Conservation (phyloP, 2,797 vertebrate species). For the Cossypha heuglini region DNA sequence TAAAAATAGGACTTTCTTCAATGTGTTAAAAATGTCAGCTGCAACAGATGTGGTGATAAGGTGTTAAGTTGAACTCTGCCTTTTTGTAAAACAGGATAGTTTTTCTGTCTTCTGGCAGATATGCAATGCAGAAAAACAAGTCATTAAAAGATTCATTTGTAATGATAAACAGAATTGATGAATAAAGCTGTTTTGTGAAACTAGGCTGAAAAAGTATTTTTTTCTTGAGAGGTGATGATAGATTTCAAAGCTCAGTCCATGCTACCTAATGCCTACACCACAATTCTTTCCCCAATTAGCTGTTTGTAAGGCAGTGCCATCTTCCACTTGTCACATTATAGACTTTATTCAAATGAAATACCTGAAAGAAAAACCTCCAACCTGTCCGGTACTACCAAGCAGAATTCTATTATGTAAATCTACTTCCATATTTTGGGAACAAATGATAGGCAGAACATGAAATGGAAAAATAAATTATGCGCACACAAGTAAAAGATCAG, state of each 20-base stretch:
- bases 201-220: not conserved
- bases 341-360: constrained; percentile 54
- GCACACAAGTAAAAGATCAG: constrained; percentile 27
- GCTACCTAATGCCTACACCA: not conserved
- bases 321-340: constrained; percentile 37
- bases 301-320: not conserved
- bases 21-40: not conserved
- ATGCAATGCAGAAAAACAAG: constrained; percentile 11
- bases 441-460: constrained; percentile 46
- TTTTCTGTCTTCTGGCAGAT: constrained; percentile 5
- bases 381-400: not conserved
- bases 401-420: constrained; percentile 55
- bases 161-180: constrained; percentile 19
- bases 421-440: constrained; percentile 52
- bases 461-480: constrained; percentile 48
- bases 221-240: not conserved
- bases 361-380: constrained; percentile 37
- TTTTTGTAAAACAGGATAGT: not conserved
- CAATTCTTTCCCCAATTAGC: constrained; percentile 19
- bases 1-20: not conserved
- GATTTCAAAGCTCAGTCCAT: not conserved
- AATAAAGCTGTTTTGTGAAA: constrained; percentile 23
- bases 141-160: constrained; percentile 39
- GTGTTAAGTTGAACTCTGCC: not conserved
- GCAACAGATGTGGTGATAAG: not conserved